These are phyloP conservation scores for Planiliza haematocheilus DNA, from an alignment of 2,113 vertebrate species.

Conservation along the genomic window DNA sequence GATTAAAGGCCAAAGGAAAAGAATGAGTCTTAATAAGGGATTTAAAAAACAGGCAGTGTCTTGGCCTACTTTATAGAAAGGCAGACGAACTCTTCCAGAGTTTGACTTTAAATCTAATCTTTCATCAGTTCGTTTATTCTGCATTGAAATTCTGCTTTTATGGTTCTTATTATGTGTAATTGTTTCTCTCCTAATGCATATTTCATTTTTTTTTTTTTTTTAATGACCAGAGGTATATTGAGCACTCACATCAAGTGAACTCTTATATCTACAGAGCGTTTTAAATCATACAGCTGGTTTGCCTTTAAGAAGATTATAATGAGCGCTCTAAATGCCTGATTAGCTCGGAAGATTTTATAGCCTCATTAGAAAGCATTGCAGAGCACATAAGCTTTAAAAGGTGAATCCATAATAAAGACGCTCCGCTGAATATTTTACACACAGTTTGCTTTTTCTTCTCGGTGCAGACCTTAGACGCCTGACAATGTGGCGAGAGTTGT, in stretches of 20 bases:
- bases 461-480: background rate
- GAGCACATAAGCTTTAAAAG: conserved; percentile 36
- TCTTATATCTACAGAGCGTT: conserved; percentile 22
- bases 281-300: conserved; percentile 35
- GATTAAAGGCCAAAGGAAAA: no score
- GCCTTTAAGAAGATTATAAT: conserved; percentile 36
- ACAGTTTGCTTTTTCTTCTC: background rate
- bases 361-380: conserved; percentile 30
- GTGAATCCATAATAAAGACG: conserved; percentile 29
- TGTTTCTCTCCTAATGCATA: background rate
- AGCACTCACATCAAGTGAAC: background rate
- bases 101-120: background rate
- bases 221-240: conserved; percentile 8
- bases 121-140: background rate
- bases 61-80: no score
- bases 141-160: background rate
- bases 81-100: no score
- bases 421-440: conserved; percentile 22
- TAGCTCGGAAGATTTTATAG: conserved; percentile 39
- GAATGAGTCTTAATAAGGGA: no score
- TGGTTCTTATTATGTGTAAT: background rate
- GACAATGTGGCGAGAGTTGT: background rate
- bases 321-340: conserved; percentile 44
- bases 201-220: background rate
- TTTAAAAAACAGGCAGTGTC: no score